A percentile compares a stretch with the other conserved stretches of the same genome.
Conservation (phyloP, 2,888 invertebrate genomes). For the Ochlodes sylvanus region DNA sequence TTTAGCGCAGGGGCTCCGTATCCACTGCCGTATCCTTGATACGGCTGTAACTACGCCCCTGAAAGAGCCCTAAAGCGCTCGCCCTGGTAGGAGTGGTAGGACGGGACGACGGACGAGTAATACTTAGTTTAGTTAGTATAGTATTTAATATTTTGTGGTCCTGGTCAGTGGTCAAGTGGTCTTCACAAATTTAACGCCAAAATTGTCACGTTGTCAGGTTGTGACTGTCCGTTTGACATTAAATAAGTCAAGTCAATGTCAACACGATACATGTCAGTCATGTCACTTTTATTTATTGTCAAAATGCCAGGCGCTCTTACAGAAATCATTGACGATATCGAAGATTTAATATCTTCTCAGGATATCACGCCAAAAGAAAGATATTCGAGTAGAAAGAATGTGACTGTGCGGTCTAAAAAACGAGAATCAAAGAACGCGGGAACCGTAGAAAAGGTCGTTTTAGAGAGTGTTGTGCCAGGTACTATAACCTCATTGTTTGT, state of each 20-base stretch:
- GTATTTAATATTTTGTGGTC: too few relatives aligned
- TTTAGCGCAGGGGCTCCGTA: too few relatives aligned
- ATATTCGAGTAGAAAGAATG: slow-evolving; percentile 88
- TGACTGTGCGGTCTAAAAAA: slow-evolving; percentile 88
- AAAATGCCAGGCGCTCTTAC: slow-evolving; percentile 85
- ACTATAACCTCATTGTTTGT: slow-evolving; percentile 57
- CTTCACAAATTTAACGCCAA: too few relatives aligned
- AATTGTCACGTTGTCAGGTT: too few relatives aligned
- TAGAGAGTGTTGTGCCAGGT: slow-evolving; percentile 87
- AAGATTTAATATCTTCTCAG: slow-evolving; percentile 92
- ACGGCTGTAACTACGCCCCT: too few relatives aligned
- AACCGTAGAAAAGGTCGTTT: slow-evolving; percentile 74
- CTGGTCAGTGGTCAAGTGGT: too few relatives aligned
- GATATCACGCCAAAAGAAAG: slow-evolving; percentile 92
- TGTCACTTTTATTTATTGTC: not conserved
- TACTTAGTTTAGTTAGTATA: too few relatives aligned
- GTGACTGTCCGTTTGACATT: not conserved
- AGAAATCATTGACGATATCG: slow-evolving; percentile 92
- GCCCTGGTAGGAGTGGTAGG: too few relatives aligned
- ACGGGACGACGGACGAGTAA: too few relatives aligned
- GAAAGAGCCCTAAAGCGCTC: too few relatives aligned
- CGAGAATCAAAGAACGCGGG: slow-evolving; percentile 61
- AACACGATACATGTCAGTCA: too few relatives aligned
- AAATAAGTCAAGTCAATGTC: not conserved
- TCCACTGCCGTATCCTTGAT: too few relatives aligned